These are phyloP conservation scores for Mercenaria mercenaria DNA, from an alignment of 1,140 invertebrate genomes.

Conservation along the genomic window DNA sequence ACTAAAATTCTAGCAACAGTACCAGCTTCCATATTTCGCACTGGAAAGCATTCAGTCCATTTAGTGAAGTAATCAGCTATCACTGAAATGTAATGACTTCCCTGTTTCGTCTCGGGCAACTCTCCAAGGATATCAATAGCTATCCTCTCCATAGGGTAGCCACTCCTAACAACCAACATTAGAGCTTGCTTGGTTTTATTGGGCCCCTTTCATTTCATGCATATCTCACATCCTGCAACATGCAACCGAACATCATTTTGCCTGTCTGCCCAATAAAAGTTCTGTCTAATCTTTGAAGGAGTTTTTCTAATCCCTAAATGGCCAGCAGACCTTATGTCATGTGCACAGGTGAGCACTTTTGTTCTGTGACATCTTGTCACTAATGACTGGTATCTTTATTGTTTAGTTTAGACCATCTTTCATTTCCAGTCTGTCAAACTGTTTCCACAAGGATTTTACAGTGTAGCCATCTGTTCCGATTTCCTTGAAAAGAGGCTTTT, in stretches of 20 bases:
- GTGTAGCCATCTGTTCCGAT: too few relatives aligned
- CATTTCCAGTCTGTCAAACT: not conserved
- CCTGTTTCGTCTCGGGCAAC: conserved; percentile 63
- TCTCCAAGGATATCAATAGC: conserved; percentile 73
- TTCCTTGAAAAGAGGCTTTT: too few relatives aligned
- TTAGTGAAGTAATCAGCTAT: conserved; percentile 77
- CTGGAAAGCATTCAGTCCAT: conserved; percentile 72
- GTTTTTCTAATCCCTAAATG: conserved; percentile 13
- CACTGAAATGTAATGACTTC: conserved; percentile 77
- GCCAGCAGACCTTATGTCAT: not conserved
- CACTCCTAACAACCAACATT: conserved; percentile 5
- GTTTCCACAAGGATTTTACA: not conserved
- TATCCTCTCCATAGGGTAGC: conserved; percentile 68
- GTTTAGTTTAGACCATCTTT: not conserved
- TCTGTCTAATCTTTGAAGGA: not conserved
- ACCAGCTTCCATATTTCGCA: conserved; percentile 71
- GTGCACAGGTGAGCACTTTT: not conserved
- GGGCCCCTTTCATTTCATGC: conserved; percentile 9
- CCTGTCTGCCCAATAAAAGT: conserved; percentile 26
- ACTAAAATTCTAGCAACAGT: conserved; percentile 78
- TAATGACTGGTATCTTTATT: not conserved
- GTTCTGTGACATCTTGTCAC: not conserved
- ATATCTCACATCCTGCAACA: not conserved
- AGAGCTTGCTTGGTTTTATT: not conserved
- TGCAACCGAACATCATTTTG: not conserved